Percentiles rank a stretch among this genome's conserved stretches.
phyloP scores from a whole-genome alignment of 2,888 invertebrate genomes.

The Taenaris catops region DNA sequence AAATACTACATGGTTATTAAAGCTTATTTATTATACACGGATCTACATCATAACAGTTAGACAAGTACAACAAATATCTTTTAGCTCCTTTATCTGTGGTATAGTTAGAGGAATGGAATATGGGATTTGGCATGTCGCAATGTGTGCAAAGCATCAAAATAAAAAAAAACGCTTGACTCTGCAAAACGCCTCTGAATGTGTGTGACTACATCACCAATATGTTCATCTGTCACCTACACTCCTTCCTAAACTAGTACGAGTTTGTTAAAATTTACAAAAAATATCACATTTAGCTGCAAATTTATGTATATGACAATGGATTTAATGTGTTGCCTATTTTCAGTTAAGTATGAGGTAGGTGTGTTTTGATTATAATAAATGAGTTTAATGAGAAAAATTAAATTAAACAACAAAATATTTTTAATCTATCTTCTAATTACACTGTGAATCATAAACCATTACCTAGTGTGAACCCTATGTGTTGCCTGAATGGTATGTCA shows the following conservation, averaged over 20 bases:
- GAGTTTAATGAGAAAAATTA: no score
- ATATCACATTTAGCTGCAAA: not conserved
- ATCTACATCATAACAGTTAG: no score
- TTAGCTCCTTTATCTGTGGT: conserved; percentile 16
- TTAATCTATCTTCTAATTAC: conserved; percentile 2
- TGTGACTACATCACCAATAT: conserved; percentile 30
- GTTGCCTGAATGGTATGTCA: conserved; percentile 13
- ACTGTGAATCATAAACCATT: conserved; percentile 15
- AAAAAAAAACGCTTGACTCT: conserved; percentile 31
- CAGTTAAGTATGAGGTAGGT: conserved; percentile 3
- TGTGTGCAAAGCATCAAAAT: conserved; percentile 34
- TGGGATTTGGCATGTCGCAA: conserved; percentile 32
- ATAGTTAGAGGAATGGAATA: conserved; percentile 15
- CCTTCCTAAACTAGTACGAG: no score
- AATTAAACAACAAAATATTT: no score
- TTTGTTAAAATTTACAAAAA: no score
- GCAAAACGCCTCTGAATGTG: conserved; percentile 37
- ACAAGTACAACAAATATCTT: no score
- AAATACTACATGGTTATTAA: no score
- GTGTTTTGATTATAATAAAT: no score
- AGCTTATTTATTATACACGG: no score
- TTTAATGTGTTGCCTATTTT: not conserved
- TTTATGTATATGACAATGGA: not conserved
- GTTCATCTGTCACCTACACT: conserved; percentile 28
- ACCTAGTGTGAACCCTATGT: conserved; percentile 8